Conservation (phyloP, 2,888 invertebrate species). For the Metopia argyrocephala region DNA sequence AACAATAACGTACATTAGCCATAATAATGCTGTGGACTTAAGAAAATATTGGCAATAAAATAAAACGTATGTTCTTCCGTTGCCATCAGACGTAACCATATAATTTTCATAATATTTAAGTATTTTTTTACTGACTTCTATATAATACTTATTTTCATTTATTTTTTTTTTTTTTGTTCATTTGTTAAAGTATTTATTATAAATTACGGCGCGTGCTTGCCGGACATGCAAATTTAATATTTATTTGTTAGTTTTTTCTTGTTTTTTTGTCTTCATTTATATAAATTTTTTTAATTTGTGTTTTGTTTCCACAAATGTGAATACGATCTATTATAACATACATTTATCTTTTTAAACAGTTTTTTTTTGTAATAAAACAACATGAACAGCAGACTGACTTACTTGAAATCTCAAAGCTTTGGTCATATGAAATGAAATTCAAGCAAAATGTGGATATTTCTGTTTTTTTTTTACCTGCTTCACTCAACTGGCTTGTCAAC, state of each 20-base stretch:
- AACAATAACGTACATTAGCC: not conserved
- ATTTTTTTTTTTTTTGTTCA: not conserved
- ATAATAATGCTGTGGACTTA: not conserved
- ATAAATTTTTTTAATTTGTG: not conserved
- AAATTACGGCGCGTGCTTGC: slow-evolving; percentile 57
- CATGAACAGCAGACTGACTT: slow-evolving; percentile 11
- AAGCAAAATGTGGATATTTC: slow-evolving; percentile 4
- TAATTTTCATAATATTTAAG: slow-evolving; percentile 13
- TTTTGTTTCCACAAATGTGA: slow-evolving; percentile 36
- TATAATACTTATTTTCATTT: not conserved
- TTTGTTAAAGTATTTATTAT: slow-evolving; percentile 54
- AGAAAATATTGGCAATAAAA: slow-evolving; percentile 39
- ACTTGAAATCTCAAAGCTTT: slow-evolving; percentile 34
- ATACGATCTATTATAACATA: slow-evolving; percentile 41
- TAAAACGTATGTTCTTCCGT: slow-evolving; percentile 44
- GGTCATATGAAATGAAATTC: slow-evolving; percentile 56
- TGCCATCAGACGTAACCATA: slow-evolving; percentile 3
- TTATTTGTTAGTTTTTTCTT: not conserved
- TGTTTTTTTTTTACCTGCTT: slow-evolving; percentile 33
- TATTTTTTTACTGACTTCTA: not conserved
- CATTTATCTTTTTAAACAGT: slow-evolving; percentile 31
- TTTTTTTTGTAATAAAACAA: slow-evolving; percentile 38
- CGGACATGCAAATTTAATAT: slow-evolving; percentile 58
- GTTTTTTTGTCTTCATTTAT: not conserved
- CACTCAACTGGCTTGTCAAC: slow-evolving; percentile 56